Conservation (phyloP, 2,113 vertebrate species). For the Cercopithecus mona region DNA sequence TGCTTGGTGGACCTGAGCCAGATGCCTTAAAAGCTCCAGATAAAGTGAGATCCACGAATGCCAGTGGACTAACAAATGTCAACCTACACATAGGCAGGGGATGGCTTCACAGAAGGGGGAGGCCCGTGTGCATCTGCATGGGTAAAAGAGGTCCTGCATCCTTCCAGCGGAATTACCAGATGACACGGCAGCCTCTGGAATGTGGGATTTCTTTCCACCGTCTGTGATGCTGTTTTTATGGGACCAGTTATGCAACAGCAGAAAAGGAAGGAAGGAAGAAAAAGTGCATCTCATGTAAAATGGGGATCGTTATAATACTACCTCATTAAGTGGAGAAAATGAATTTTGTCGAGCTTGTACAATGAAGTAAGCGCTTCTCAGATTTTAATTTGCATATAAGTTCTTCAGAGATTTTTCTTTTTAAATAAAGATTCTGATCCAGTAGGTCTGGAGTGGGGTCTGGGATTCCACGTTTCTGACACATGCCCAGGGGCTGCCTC, state of each 20-base stretch:
- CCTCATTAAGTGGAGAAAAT: constrained; percentile 62
- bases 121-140: fast-evolving
- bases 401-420: background rate
- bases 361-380: background rate
- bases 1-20: background rate
- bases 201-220: background rate
- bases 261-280: background rate
- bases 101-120: background rate
- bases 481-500: fast-evolving
- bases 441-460: background rate
- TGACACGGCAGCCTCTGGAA: background rate
- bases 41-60: background rate
- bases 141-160: background rate
- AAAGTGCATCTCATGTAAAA: background rate
- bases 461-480: background rate
- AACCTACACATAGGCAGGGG: background rate
- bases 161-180: background rate
- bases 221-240: background rate
- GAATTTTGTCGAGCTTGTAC: constrained; percentile 57
- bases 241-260: background rate
- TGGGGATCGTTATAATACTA: constrained; percentile 33
- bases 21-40: background rate
- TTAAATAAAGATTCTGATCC: background rate
- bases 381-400: constrained; percentile 58
- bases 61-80: background rate